These are phyloP conservation scores for Cephus nigrinus DNA, from an alignment of 2,888 invertebrate species.

Conservation along the genomic window DNA sequence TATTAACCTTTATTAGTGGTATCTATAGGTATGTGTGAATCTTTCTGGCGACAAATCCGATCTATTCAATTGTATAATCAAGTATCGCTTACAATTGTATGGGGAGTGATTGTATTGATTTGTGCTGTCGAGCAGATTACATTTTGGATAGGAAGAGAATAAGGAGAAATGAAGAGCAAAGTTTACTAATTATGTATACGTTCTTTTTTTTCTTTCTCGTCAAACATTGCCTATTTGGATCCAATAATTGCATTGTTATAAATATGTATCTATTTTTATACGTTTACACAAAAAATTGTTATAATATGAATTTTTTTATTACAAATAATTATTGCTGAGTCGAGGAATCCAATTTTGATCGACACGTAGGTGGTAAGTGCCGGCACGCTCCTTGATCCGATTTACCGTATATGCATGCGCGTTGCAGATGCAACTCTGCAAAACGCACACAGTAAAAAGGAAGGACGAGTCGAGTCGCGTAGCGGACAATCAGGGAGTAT, in stretches of 20 bases:
- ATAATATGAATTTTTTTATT: neutral
- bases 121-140: neutral
- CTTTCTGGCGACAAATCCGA: neutral
- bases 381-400: slow-evolving; percentile 1
- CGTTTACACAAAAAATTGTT: neutral
- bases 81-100: neutral
- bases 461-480: neutral
- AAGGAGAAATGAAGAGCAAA: neutral
- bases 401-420: neutral
- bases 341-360: neutral
- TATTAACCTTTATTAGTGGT: neutral
- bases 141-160: neutral
- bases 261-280: neutral
- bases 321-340: neutral
- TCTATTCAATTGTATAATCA: neutral
- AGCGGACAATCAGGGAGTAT: slow-evolving; percentile 27
- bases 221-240: neutral
- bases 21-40: neutral
- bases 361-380: neutral
- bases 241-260: neutral
- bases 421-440: slow-evolving; percentile 18
- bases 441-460: slow-evolving; percentile 14
- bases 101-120: neutral
- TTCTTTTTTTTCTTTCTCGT: neutral
- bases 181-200: neutral